Conservation (phyloP, 1,140 invertebrate species). For the Ceratosolen fusciceps region DNA sequence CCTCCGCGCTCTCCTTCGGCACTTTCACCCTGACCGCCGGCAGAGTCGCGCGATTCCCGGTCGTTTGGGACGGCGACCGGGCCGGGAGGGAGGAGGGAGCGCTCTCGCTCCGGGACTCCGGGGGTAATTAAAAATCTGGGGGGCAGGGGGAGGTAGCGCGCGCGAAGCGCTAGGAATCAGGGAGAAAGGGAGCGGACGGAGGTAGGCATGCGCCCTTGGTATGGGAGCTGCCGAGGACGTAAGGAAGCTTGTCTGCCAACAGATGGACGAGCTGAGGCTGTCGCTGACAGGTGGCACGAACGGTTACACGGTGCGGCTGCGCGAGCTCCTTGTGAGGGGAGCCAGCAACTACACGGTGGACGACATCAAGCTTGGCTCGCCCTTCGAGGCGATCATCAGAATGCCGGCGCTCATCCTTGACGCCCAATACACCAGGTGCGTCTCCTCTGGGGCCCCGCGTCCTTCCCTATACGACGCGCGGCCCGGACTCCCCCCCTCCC, state of each 20-base stretch:
- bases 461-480: not conserved
- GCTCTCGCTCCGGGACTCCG: too few relatives aligned
- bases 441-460: not conserved
- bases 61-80: not conserved
- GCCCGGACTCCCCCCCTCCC: not conserved
- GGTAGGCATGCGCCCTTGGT: not conserved
- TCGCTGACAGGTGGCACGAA: conserved; percentile 79
- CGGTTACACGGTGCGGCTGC: conserved; percentile 79
- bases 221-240: not conserved
- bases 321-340: conserved; percentile 78
- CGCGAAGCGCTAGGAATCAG: not conserved
- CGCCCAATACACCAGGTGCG: conserved; percentile 77
- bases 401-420: conserved; percentile 79
- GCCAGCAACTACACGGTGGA: conserved; percentile 79
- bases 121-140: not conserved
- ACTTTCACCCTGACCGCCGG: not conserved
- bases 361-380: conserved; percentile 76
- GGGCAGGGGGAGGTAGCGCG: not conserved
- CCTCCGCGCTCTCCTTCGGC: not conserved
- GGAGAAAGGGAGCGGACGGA: not conserved
- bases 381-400: conserved; percentile 77
- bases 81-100: too few relatives aligned
- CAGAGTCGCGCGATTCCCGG: not conserved
- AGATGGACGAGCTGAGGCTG: conserved; percentile 79
- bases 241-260: conserved; percentile 43